Base-by-base conservation (phyloP, 2,113 vertebrate species). In the Spea multiplicata region DNA sequence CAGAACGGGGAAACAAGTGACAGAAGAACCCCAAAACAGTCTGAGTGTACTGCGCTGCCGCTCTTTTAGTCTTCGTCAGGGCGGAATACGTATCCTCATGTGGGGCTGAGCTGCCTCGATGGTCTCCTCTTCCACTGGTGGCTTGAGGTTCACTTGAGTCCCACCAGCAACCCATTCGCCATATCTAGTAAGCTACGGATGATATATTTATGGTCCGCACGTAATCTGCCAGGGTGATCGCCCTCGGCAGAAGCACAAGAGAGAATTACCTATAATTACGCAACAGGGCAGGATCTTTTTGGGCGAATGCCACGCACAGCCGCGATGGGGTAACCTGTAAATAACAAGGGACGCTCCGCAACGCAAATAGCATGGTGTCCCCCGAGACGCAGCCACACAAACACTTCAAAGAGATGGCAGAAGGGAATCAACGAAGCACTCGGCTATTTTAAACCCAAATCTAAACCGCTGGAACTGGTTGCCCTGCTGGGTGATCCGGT, bases 201-300 rank as follows among this genome's bases (percentile, higher is more conserved):
- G 30, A 30, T 30, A 30, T 30, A 30, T 30, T 30, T 30, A 30
- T 30, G 30, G 30, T 30, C 30, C 30, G 30, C 30, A 30, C 30
- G 2, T 30, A 30, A 30, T 30, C 30, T 2, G 30, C 30, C 30
- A 30, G 30, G 30, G 30, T 30, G 30, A 30, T 30, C 30, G 30
- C 30, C 30, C 30, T 30, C 30, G 30, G 30, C 14, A 47, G 44
- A 59, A 45, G 30, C 14, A 47, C 44, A 59, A 45, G 8, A 30
- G 52, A 47, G 75, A 66, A 69, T 70, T 70, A 70, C 45, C 5
- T n/a, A 44, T 78, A 78, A 78, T 71, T 78, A 78, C 61, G 65
- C 14, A 65, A 49, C 30, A 5, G 59, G 52, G 69, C 57, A 14
- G 9, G 48, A 71, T 55, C 30, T 30, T 30, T 52, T 46, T 78